Conservation (phyloP, 1,140 invertebrate genomes). For the Heliconius eleuchia region DNA sequence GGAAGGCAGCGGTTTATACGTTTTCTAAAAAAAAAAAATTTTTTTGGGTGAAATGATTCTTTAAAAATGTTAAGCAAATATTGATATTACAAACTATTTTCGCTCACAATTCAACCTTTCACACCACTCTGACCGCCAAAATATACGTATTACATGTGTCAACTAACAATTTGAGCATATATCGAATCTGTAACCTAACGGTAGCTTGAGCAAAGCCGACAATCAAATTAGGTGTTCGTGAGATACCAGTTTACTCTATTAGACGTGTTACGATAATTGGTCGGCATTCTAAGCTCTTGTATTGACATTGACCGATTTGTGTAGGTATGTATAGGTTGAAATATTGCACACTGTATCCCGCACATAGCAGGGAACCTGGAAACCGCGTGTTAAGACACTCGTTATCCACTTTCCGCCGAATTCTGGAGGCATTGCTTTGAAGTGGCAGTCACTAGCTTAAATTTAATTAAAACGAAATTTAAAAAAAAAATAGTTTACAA, state of each 20-base stretch:
- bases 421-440: no score
- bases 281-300: conserved; percentile 21
- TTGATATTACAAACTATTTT: neutral
- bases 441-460: no score
- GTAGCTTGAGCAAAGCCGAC: conserved; percentile 32
- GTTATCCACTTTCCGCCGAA: no score
- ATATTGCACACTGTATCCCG: neutral
- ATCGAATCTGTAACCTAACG: conserved; percentile 30
- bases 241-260: conserved; percentile 34
- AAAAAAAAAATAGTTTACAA: no score
- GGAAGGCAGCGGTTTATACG: no score
- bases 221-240: conserved; percentile 39
- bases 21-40: no score
- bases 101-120: neutral
- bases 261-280: conserved; percentile 33
- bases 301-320: conserved; percentile 33
- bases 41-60: no score
- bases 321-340: neutral
- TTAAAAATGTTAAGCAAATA: no score
- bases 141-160: neutral
- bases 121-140: neutral
- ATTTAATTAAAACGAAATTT: no score
- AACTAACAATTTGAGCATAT: conserved; percentile 19
- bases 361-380: no score
- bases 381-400: no score